phyloP scores from a whole-genome alignment of 2,113 vertebrate species.

The Pluvianellus socialis region DNA sequence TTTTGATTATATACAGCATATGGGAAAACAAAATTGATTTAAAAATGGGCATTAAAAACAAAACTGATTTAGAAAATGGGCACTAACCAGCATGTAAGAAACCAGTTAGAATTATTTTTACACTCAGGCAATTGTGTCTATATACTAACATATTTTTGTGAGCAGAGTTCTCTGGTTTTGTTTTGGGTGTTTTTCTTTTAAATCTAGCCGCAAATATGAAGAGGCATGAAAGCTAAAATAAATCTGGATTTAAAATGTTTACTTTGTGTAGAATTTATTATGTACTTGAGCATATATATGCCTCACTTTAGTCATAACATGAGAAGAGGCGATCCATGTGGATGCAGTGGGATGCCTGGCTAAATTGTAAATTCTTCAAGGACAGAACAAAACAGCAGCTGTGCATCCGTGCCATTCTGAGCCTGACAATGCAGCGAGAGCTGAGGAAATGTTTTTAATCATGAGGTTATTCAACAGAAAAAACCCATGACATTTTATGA shows the following conservation, averaged over 20 bases:
- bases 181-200: background rate
- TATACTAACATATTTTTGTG: background rate
- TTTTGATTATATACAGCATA: background rate
- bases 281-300: background rate
- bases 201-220: background rate
- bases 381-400: background rate
- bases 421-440: background rate
- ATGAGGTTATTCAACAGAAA: background rate
- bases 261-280: background rate
- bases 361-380: background rate
- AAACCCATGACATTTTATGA: background rate
- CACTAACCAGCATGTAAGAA: background rate
- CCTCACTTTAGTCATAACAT: background rate
- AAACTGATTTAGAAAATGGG: fast-evolving
- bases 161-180: background rate
- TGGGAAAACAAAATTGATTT: background rate
- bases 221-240: background rate
- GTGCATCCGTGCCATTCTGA: background rate
- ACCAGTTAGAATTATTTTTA: background rate
- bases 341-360: background rate
- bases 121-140: background rate
- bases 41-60: background rate
- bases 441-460: background rate
- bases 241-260: background rate
- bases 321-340: background rate